phyloP scores from a whole-genome alignment of 1,140 invertebrate genomes.

The Akabosia matsudoensis region DNA sequence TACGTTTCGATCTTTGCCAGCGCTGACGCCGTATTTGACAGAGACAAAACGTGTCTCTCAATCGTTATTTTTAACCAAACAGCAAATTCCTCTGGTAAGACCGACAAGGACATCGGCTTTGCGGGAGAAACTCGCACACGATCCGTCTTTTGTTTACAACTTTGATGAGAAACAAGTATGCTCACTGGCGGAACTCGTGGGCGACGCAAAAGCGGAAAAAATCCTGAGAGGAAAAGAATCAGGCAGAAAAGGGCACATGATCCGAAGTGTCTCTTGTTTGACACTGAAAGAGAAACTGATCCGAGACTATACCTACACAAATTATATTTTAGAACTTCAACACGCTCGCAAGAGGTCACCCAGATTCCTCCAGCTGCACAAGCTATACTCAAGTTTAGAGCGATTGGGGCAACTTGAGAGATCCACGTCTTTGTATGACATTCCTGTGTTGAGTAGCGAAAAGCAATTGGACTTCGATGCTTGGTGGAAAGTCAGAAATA shows the following conservation, averaged over 20 bases:
- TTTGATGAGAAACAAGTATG: background rate
- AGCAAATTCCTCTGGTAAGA: background rate
- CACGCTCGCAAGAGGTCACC: conserved; percentile 71
- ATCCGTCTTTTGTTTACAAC: background rate
- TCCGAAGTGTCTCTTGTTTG: conserved; percentile 34
- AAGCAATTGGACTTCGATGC: conserved; percentile 79
- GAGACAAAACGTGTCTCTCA: conserved; percentile 42
- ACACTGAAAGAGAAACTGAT: conserved; percentile 39
- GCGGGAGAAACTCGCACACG: background rate
- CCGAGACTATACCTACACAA: conserved; percentile 48
- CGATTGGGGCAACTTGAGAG: conserved; percentile 76
- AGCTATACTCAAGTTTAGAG: conserved; percentile 81
- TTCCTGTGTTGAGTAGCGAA: conserved; percentile 61
- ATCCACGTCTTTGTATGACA: conserved; percentile 65
- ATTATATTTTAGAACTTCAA: conserved; percentile 66
- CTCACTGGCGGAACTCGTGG: background rate
- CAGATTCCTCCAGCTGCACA: conserved; percentile 77
- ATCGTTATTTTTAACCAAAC: conserved; percentile 40
- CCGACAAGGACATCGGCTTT: conserved; percentile 19
- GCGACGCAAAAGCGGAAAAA: background rate
- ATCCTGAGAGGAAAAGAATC: background rate
- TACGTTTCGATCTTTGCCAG: conserved; percentile 40
- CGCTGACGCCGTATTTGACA: conserved; percentile 44
- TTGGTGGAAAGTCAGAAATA: conserved; percentile 74
- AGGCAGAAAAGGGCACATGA: background rate